Conservation (phyloP, 2,113 vertebrate genomes). For the Lonchura striata region DNA sequence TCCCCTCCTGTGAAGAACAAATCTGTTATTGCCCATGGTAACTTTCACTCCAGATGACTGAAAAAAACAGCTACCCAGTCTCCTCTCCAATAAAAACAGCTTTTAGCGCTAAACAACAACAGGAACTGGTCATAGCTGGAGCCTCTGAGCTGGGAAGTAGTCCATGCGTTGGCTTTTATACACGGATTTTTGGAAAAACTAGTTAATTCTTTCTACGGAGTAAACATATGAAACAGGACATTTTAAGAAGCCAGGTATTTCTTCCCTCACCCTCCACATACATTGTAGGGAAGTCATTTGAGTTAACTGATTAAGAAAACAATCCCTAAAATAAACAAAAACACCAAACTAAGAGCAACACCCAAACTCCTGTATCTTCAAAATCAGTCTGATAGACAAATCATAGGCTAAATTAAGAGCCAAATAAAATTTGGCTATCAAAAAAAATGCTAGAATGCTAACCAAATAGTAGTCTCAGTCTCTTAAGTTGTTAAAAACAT, state of each 20-base stretch:
- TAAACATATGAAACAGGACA: neutral
- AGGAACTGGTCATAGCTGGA: neutral
- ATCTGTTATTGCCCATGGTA: neutral
- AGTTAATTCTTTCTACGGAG: neutral
- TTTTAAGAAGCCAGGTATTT: neutral
- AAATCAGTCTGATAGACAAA: neutral
- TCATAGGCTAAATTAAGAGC: neutral
- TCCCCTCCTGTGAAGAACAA: neutral
- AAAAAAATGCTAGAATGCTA: neutral
- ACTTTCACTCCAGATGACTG: neutral
- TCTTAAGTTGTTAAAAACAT: neutral
- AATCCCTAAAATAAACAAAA: neutral
- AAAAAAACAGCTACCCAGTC: neutral
- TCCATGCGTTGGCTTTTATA: neutral
- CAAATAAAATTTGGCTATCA: neutral
- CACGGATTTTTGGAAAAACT: rapidly evolving
- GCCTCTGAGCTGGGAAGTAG: neutral
- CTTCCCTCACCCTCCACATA: neutral
- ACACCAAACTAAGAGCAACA: neutral
- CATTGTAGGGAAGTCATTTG: neutral
- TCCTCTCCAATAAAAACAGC: neutral
- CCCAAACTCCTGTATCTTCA: rapidly evolving
- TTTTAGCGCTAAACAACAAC: neutral
- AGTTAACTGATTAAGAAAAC: neutral
- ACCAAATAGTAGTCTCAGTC: neutral